phyloP scores from a whole-genome alignment of 1,140 invertebrate genomes.

The Campoletis sonorensis region DNA sequence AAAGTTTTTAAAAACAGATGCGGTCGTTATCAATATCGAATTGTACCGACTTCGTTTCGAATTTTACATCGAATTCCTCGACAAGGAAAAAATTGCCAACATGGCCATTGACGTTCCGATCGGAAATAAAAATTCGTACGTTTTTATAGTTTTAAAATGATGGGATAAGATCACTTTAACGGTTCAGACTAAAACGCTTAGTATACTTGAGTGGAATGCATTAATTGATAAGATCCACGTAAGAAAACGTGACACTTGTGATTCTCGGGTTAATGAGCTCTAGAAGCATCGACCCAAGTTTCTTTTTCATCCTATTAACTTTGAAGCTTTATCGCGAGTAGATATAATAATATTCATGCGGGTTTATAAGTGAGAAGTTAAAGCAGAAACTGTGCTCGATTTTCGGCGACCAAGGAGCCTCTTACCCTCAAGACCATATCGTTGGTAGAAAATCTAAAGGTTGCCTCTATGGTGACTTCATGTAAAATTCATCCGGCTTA shows the following conservation, averaged over 20 bases:
- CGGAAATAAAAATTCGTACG: too few relatives aligned
- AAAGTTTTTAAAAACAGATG: too few relatives aligned
- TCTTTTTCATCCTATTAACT: background rate
- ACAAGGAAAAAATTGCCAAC: too few relatives aligned
- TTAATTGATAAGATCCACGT: too few relatives aligned
- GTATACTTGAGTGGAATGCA: too few relatives aligned
- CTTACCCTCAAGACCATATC: background rate
- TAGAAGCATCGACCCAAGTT: background rate
- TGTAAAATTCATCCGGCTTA: slow-evolving; percentile 53
- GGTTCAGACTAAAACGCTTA: too few relatives aligned
- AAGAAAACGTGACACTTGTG: background rate
- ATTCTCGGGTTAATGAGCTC: slow-evolving; percentile 25
- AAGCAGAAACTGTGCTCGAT: slow-evolving; percentile 1
- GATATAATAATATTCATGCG: background rate
- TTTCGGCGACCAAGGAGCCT: background rate
- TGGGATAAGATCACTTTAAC: too few relatives aligned
- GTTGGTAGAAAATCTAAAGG: slow-evolving; percentile 32
- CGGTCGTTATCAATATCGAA: too few relatives aligned
- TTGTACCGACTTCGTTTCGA: too few relatives aligned
- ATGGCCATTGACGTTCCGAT: too few relatives aligned
- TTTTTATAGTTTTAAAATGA: too few relatives aligned
- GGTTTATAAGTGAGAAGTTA: background rate
- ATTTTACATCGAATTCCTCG: too few relatives aligned
- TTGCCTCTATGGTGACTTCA: slow-evolving; percentile 44
- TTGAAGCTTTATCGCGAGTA: background rate